Percentiles rank a stretch among this genome's conserved stretches.
Conservation (phyloP, 2,888 invertebrate species). For the Barypeithes pellucidus region DNA sequence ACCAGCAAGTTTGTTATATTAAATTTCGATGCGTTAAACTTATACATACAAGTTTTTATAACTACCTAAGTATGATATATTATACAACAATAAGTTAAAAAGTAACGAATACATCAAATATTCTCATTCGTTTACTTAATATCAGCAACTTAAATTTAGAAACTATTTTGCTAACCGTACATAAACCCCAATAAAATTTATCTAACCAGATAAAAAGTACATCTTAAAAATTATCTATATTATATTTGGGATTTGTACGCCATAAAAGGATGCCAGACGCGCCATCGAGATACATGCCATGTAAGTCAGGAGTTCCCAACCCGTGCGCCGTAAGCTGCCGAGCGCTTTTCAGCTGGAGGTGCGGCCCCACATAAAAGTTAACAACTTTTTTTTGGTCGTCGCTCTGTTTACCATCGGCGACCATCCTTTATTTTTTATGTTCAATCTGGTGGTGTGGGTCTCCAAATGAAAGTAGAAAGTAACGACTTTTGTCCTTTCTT, state of each 20-base stretch:
- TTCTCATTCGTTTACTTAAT: neutral
- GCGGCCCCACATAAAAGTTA: too few species aligned
- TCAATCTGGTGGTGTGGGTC: too few species aligned
- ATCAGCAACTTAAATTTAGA: neutral
- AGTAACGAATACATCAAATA: neutral
- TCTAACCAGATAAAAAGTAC: too few species aligned
- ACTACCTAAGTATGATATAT: neutral
- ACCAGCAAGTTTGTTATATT: too few species aligned
- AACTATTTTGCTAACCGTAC: neutral
- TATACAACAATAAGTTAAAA: slow-evolving; percentile 5
- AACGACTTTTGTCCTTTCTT: too few species aligned
- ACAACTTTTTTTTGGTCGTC: too few species aligned
- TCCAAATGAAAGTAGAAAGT: too few species aligned
- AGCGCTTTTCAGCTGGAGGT: too few species aligned
- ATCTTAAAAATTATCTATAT: neutral
- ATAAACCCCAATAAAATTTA: neutral
- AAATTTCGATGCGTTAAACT: slow-evolving; percentile 1
- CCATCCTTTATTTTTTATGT: too few species aligned
- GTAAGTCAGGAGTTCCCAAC: too few species aligned
- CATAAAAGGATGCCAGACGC: neutral
- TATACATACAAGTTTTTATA: neutral
- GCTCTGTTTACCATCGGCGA: too few species aligned
- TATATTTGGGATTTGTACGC: neutral
- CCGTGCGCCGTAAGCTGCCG: too few species aligned
- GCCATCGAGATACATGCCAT: neutral